Evolutionary conservation across 2,113 vertebrate genomes (phyloP).

Genomic region (Etheostoma cragini): DNA sequence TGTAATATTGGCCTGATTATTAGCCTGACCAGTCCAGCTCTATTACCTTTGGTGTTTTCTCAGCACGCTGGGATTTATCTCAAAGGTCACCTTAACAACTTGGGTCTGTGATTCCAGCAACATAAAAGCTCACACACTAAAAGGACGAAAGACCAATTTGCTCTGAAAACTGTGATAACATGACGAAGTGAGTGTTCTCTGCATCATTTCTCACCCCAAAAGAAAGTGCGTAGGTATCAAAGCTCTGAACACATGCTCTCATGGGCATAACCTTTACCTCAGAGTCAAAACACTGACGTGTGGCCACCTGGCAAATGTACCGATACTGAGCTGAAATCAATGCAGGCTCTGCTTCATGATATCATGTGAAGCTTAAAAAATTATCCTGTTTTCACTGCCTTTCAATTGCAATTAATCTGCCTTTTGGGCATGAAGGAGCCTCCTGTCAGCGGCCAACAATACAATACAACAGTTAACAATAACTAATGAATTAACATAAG

Average conservation of each 20-base stretch:
- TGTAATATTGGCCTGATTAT: background rate
- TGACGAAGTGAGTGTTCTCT: conserved; percentile 14
- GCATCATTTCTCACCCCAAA: conserved; percentile 42
- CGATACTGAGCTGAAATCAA: background rate
- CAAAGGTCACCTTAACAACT: background rate
- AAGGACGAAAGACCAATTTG: conserved; percentile 28
- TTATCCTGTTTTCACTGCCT: background rate
- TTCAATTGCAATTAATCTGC: background rate
- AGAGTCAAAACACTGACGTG: conserved; percentile 32
- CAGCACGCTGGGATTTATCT: background rate
- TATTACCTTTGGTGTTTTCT: background rate
- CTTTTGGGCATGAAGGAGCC: conserved; percentile 7
- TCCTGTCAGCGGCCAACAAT: background rate
- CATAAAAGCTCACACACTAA: conserved; percentile 16
- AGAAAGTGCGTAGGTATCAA: conserved; percentile 34
- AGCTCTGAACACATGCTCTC: conserved; percentile 37
- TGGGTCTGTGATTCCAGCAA: background rate
- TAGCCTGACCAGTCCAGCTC: background rate
- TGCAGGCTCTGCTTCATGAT: background rate
- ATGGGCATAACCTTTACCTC: conserved; percentile 26
- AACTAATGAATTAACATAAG: conserved; percentile 56
- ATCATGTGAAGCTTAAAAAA: background rate
- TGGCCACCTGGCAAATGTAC: conserved; percentile 28
- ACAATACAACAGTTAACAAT: conserved; percentile 4
- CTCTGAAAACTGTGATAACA: conserved; percentile 16